Base-by-base conservation (phyloP, 2,888 invertebrate species). In the Escarpia spicata region DNA sequence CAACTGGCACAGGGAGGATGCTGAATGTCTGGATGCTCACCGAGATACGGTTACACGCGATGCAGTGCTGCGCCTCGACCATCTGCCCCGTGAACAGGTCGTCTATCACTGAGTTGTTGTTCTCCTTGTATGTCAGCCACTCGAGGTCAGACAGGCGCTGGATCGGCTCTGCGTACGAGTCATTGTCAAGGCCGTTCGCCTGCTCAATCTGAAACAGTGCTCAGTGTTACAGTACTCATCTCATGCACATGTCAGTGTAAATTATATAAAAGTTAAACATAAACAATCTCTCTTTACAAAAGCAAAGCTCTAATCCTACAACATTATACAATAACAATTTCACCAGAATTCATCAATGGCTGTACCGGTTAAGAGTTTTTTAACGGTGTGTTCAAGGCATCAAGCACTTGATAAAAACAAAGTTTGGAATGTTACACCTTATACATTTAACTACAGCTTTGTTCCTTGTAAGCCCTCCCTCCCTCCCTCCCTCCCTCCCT, bases 51-150 rank as follows among this genome's bases (percentile, higher is more conserved):
- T 95, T 95, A 93, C 95, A 95, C 26, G 94, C 93, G 6, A 95
- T 93, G 93, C 96, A 95, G 93, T 95, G 95, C 91, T 95, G 95
- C 0, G 95, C 95, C 92, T 96, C 96, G 2, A 96, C 95, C 31
- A 96, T 92, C 95, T 96, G 96, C 8, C 96, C 96, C 0, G 95
- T 95, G 93, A 96, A 96, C 91, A 95, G 93, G 91, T 95, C 95
- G 92, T 96, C 96, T 3, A 96, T 93, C 0, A 95, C 93, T 1
- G 96, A 95, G 92, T 95, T 93, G 94, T 96, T 96, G 12, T 94
- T 93, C 93, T 95, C 94, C 93, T 96, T 96, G 95, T 96, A 95
- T n/a, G 95, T 94, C 92, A 96, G 94, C 96, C 96, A 96, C 93
- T 96, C 96, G 37, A 96, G 93, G 91, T 96, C 96, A 0, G 96